Evolutionary conservation across 2,888 invertebrate genomes (phyloP), one percentile per base, ranked within the genome.

Genomic region (Cetonia aurata): DNA sequence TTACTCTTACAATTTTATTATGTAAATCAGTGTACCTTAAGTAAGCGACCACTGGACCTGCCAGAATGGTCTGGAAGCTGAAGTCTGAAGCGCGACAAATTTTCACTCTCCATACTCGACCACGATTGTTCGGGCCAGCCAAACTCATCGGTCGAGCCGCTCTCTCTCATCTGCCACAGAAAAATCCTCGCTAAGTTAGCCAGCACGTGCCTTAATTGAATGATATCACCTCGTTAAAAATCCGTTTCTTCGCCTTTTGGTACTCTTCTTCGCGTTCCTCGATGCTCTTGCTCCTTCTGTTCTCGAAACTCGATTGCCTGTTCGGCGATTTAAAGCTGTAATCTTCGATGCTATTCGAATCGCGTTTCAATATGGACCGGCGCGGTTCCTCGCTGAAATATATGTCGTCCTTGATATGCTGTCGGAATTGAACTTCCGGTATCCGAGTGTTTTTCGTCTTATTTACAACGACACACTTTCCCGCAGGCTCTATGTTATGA

Each of bases 261-360:
- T 97, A 97, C 78, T 95, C 94, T 80, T 93, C 93, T 85, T 96
- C 95, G 33, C 97, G 87, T 84, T 97, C 96, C 83, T 98, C 97
- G 79, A 96, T 92, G 76, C 96, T 95, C 81, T 94, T 94, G 83
- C 93, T 91, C 73, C 92, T 87, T 69, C 92, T 87, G 76, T 89
- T 90, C 70, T 92, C 89, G 77, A 89, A 87, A 72, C 88, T 87
- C 71, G 86, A 86, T 77, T 88, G 83, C 74, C 91, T 85, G 79
- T 92, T 91, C 0, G 91, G 90, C 72, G 89, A 81, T 81, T 87
- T 79, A 84, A 84, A 83, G 82, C 84, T 78, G 83, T 89, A 89
- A 79, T 95, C 95, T 80, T 95, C 95, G 79, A 93, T 90, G 37
- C 93, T 94, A 76, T 91, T 91, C 12, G 92, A 90, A 82, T 94